These are phyloP conservation scores for Leptodactylus fallax DNA, from an alignment of 2,797 vertebrate species.

Conservation along the genomic window DNA sequence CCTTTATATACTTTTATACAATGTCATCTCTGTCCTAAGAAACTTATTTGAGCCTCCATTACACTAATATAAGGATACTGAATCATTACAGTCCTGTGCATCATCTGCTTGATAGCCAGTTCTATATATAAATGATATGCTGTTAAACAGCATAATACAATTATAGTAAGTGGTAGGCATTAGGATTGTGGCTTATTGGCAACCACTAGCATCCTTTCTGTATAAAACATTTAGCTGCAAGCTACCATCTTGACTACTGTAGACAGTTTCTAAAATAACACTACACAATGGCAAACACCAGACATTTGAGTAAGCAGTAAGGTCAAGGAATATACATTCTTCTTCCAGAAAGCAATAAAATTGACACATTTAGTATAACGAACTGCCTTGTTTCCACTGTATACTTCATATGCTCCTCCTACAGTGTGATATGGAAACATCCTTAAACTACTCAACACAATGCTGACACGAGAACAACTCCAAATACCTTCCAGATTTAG, in stretches of 20 bases:
- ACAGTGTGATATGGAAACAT: conserved; percentile 40
- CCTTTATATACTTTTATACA: neutral
- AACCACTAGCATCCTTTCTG: neutral
- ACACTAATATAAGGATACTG: too few relatives aligned
- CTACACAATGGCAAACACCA: neutral
- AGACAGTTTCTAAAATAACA: neutral
- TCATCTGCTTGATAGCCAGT: too few relatives aligned
- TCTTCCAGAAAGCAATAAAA: neutral
- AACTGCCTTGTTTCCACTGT: neutral
- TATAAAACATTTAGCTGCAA: neutral
- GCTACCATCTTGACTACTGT: neutral
- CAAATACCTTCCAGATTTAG: conserved; percentile 29
- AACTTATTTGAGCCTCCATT: neutral
- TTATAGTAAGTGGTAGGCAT: too few relatives aligned
- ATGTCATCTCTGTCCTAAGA: neutral
- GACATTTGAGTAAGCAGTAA: neutral
- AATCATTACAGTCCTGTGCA: too few relatives aligned
- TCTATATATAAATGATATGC: too few relatives aligned
- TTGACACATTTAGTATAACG: neutral
- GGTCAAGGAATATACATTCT: neutral
- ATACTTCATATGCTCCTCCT: neutral
- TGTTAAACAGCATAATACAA: too few relatives aligned
- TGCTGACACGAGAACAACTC: conserved; percentile 20
- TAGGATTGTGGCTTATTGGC: too few relatives aligned
- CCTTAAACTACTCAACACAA: conserved; percentile 39